Base-by-base conservation (phyloP, 2,888 invertebrate genomes). In the Drosophila buzzatii region DNA sequence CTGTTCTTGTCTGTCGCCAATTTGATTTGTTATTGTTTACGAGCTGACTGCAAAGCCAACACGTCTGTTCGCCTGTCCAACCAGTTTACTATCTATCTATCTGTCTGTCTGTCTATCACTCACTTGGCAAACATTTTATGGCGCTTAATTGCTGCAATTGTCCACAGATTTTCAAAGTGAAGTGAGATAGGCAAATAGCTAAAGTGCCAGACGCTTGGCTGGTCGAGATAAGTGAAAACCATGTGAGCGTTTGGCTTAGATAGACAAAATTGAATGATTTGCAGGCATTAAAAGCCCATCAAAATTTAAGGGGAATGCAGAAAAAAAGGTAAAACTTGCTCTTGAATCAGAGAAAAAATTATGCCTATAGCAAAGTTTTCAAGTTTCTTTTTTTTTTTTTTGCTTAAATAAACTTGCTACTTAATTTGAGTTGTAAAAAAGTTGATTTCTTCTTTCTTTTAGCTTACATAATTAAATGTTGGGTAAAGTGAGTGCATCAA, bases 21-120 rank as follows among this genome's bases (percentile, higher is more conserved):
- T 77, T 81, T 81, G 78, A 81, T 77, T 79, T 77, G 81, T 77
- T 77, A 77, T 81, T 79, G 81, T 77, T 73, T 79, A 67, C 78
- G 52, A 55, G 63, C 37, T 62, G 72, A 45, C 63, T 66, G 51
- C 33, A 57, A 61, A 73, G 49, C 14, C 71, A 53, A 20, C 53
- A 14, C 18, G 68, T 10, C 33, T 66, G 41, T n/a, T 55, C 47
- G 16, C 2, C 47, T 16, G 16, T 27, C 14, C 37, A 12, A 37
- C 37, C 37, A 12, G 37, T 14, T 37, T 2, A 14, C 16, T 7
- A 4, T 3, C 49, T 12, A 31, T 8, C 35, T 35, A 20, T 6
- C 68, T 41, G 65, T 14, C 45, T 53, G 31, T 20, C 45, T 66
- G 62, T 39, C 75, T 59, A 37, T 70, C 68, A 64, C 56, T 58